Percentiles rank a stretch among this genome's conserved stretches.
These are phyloP conservation scores for Sycophaga agraensis DNA, from an alignment of 1,140 invertebrate genomes.

Conservation along the genomic window DNA sequence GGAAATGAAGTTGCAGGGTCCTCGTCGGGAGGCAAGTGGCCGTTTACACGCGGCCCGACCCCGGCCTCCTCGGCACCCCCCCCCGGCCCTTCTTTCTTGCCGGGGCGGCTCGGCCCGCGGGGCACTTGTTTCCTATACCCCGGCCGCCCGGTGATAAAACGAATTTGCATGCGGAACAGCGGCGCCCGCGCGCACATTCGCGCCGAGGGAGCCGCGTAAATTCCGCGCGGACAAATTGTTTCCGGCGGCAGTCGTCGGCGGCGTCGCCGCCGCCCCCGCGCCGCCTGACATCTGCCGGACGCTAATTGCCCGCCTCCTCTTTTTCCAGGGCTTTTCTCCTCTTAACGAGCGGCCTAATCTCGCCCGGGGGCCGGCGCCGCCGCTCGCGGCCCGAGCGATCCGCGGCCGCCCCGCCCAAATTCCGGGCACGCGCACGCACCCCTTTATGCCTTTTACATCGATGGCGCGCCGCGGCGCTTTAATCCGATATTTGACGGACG, in stretches of 20 bases:
- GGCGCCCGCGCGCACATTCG: slow-evolving; percentile 4
- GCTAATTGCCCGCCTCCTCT: slow-evolving; percentile 5
- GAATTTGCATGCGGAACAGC: slow-evolving; percentile 57
- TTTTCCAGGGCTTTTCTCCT: background rate
- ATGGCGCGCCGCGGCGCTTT: too few relatives aligned
- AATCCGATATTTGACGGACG: too few relatives aligned
- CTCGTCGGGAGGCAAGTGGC: slow-evolving; percentile 39
- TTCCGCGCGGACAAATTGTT: slow-evolving; percentile 46
- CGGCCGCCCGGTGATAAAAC: slow-evolving; percentile 49
- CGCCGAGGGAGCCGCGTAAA: slow-evolving; percentile 39
- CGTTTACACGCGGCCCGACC: slow-evolving; percentile 48
- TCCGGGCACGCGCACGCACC: too few relatives aligned
- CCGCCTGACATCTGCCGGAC: background rate
- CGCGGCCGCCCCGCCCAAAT: too few relatives aligned
- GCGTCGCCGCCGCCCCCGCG: background rate
- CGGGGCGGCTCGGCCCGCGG: background rate
- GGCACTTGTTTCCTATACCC: background rate
- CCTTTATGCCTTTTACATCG: too few relatives aligned
- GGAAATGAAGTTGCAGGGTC: slow-evolving; percentile 52
- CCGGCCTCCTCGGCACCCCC: background rate
- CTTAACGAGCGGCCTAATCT: background rate
- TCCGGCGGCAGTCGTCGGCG: slow-evolving; percentile 43
- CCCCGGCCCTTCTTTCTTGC: slow-evolving; percentile 34
- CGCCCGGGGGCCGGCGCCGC: background rate
- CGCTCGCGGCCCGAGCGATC: background rate